A percentile compares a stretch with the other conserved stretches of the same genome.
phyloP scores from a whole-genome alignment of 2,113 vertebrate species.

The Gnathonemus echidnorhynchus region DNA sequence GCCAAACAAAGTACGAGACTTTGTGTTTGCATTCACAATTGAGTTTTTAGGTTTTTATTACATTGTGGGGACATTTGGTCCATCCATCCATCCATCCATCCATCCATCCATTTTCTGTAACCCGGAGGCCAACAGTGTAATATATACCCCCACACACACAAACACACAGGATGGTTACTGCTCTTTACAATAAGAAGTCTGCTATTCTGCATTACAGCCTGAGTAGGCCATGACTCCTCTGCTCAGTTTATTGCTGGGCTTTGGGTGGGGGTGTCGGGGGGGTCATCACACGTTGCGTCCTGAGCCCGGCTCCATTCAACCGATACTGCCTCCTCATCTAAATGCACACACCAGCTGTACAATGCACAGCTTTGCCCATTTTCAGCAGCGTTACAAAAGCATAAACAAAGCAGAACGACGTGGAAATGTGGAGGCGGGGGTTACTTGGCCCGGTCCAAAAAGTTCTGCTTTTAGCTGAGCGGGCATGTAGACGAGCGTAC shows the following conservation, averaged over 20 bases:
- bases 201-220: background rate
- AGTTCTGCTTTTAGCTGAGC: constrained; percentile 31
- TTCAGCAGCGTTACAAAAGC: constrained; percentile 22
- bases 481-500: background rate
- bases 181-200: background rate
- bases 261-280: constrained; percentile 9
- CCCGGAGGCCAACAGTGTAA: background rate
- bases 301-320: background rate
- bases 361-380: constrained; percentile 28
- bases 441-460: constrained; percentile 9
- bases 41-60: background rate
- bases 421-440: constrained; percentile 11
- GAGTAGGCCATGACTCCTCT: background rate
- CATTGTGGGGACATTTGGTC: background rate
- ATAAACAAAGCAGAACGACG: constrained; percentile 21
- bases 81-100: background rate
- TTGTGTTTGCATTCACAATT: background rate
- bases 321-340: constrained; percentile 24
- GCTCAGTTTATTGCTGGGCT: background rate
- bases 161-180: background rate
- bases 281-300: background rate
- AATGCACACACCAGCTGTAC: constrained; percentile 20
- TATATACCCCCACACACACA: background rate
- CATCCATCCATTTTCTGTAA: background rate
- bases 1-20: background rate